Evolutionary conservation across 1,140 invertebrate species (phyloP).

Genomic region (Patella vulgata): DNA sequence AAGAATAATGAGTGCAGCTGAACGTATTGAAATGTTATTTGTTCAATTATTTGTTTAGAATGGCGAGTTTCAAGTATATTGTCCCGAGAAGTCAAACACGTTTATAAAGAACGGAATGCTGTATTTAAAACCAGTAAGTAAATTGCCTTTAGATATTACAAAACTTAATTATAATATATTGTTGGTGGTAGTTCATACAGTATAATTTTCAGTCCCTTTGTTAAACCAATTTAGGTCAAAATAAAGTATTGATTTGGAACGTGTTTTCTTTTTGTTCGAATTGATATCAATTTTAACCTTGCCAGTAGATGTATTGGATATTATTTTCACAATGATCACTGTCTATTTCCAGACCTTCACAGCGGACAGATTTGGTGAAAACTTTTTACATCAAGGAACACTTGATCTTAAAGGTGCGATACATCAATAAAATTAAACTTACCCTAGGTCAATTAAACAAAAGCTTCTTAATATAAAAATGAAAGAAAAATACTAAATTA

Average conservation of each 20-base stretch:
- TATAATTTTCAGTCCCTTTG: too few relatives aligned
- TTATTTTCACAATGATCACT: too few relatives aligned
- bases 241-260: too few relatives aligned
- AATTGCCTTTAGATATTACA: too few relatives aligned
- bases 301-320: too few relatives aligned
- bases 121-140: constrained; percentile 67
- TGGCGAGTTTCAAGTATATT: constrained; percentile 79
- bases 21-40: too few relatives aligned
- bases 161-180: too few relatives aligned
- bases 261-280: too few relatives aligned
- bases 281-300: too few relatives aligned
- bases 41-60: constrained; percentile 64
- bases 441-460: neutral
- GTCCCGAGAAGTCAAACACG: constrained; percentile 70
- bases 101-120: constrained; percentile 71
- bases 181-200: too few relatives aligned
- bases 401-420: constrained; percentile 71
- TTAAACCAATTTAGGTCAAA: too few relatives aligned
- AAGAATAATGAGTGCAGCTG: too few relatives aligned
- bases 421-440: neutral
- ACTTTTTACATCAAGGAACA: constrained; percentile 69
- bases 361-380: constrained; percentile 70
- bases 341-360: constrained; percentile 66
- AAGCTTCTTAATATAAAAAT: neutral
- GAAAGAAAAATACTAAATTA: neutral